phyloP scores from a whole-genome alignment of 2,888 invertebrate species.

The Netelia fuscicornis region DNA sequence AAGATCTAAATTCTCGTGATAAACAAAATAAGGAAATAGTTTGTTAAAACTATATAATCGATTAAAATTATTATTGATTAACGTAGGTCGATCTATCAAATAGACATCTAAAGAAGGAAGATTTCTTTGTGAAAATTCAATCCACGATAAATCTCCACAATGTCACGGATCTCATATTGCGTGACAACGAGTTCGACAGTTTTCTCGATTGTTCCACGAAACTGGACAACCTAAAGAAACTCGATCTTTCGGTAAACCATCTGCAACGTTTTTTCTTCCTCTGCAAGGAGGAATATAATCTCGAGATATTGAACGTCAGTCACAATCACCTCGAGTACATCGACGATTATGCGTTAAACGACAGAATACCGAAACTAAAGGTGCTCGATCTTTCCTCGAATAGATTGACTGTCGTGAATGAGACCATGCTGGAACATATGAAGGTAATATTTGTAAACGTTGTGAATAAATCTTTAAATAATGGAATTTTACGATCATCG shows the following conservation, averaged over 20 bases:
- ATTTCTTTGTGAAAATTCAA: conserved; percentile 80
- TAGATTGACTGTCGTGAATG: conserved; percentile 78
- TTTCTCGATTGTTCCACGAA: conserved; percentile 87
- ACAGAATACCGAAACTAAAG: conserved; percentile 79
- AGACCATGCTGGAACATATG: conserved; percentile 82
- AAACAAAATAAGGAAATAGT: conserved; percentile 2
- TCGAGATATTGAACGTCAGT: conserved; percentile 94
- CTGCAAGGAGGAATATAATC: conserved; percentile 93
- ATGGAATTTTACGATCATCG: not conserved
- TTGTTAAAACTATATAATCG: conserved; percentile 3
- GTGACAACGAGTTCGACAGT: conserved; percentile 80
- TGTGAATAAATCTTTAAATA: not conserved
- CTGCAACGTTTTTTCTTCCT: conserved; percentile 86
- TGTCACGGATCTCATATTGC: conserved; percentile 79
- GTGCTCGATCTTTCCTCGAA: conserved; percentile 81
- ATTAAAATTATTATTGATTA: not conserved
- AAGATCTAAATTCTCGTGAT: conserved; percentile 9
- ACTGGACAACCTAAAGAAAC: conserved; percentile 91
- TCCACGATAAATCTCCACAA: conserved; percentile 73
- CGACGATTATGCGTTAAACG: conserved; percentile 83
- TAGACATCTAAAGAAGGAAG: conserved; percentile 77
- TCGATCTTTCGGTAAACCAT: conserved; percentile 95
- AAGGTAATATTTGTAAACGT: conserved; percentile 73
- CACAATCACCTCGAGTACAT: conserved; percentile 94
- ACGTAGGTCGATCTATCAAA: conserved; percentile 79